Evolutionary conservation across 2,113 vertebrate genomes (phyloP), one percentile per base, ranked within the genome.

Genomic region (Coturnix japonica): DNA sequence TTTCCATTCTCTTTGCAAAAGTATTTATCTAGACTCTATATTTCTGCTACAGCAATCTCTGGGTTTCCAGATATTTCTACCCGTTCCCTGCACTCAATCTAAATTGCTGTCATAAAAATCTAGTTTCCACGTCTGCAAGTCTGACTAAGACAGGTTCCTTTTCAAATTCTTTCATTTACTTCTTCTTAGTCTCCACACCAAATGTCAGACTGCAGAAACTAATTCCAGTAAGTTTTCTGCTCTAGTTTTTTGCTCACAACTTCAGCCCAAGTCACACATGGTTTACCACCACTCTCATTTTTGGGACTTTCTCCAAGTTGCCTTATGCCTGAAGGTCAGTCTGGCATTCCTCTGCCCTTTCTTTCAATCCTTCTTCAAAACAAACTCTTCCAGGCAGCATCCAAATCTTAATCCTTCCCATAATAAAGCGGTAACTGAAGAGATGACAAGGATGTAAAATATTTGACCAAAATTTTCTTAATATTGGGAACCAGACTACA

Each of bases 361-460:
- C 80, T 89, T 86, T 89, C 84, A 93, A 61, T 73, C 78, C 37
- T 84, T 81, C 66, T 85, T 96, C 95, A 94, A 94, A 95, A 96
- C 86, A 94, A 95, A 82, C 64, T 87, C 87, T 94, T 91, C 63
- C 54, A 96, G 66, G 59, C 90, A 93, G 84, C 46, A 89, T 72
- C 79, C 75, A 90, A 83, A 85, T 85, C 88, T 94, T 95, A 96
- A 95, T 94, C 90, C 84, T 94, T 91, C 66, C 76, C 81, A 94
- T 91, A 96, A 95, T 91, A 91, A 93, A 87, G 94, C 93, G 87
- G 91, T 86, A 95, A 71, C 57, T 94, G 90, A 96, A 95, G 87
- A 91, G 94, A 96, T 91, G 84, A 89, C 90, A 94, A 96, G 82
- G 90, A 92, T 85, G 56, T 92, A 87, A 94, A 95, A 91, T 92